Percentiles rank a stretch among this genome's conserved stretches.
Conservation (phyloP, 2,113 vertebrate genomes). For the Philantomba maxwellii region DNA sequence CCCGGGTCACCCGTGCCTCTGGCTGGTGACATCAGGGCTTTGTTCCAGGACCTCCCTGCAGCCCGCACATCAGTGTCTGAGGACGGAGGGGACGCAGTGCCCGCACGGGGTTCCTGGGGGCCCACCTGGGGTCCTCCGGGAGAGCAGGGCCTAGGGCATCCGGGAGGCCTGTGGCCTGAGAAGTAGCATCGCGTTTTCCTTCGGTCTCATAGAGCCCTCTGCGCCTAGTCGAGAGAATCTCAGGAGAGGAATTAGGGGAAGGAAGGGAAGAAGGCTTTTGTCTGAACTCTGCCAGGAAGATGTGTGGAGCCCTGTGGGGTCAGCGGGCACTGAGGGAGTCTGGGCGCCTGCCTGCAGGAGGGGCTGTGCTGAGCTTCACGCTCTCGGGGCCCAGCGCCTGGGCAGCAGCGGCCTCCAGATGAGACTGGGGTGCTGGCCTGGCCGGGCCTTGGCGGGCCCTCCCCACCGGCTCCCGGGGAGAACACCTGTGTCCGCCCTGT, state of each 20-base stretch:
- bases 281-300: neutral
- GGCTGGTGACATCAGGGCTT: neutral
- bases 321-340: rapidly evolving
- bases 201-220: neutral
- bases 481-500: neutral
- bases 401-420: neutral
- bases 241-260: neutral
- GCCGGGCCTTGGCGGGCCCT: neutral
- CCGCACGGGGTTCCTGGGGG: neutral
- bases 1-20: neutral
- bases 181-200: neutral
- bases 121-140: neutral
- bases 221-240: neutral
- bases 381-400: neutral
- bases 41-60: neutral
- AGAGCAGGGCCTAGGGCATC: neutral
- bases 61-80: neutral
- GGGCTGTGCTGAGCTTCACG: neutral
- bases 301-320: neutral
- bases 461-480: neutral
- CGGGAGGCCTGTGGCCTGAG: neutral
- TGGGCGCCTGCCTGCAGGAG: neutral
- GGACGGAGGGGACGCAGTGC: neutral
- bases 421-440: neutral
- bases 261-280: neutral